Evolutionary conservation across 2,888 invertebrate genomes (phyloP).

Genomic region (Byasa hedistus): DNA sequence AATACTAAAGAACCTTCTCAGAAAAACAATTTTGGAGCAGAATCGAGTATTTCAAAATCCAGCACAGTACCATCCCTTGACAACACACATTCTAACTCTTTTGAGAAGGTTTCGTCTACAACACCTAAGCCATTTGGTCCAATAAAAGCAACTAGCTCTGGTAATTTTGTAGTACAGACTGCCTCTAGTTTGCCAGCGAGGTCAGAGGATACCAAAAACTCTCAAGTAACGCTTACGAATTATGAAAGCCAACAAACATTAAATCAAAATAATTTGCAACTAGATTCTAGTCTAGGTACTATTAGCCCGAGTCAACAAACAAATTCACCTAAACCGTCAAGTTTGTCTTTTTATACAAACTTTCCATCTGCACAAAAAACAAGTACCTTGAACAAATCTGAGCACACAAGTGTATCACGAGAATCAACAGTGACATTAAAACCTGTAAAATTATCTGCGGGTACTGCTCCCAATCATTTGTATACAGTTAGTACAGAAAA

Average conservation of each 20-base stretch:
- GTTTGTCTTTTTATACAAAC: too few species aligned
- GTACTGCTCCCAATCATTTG: background rate
- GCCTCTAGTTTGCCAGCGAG: background rate
- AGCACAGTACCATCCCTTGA: background rate
- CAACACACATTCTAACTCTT: constrained; percentile 1
- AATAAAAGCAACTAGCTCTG: constrained; percentile 6
- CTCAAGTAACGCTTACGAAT: background rate
- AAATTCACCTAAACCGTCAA: too few species aligned
- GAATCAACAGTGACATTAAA: background rate
- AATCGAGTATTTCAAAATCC: constrained; percentile 9
- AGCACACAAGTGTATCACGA: background rate
- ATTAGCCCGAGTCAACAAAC: too few species aligned
- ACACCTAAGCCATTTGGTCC: background rate
- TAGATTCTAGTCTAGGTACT: background rate
- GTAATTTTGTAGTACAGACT: background rate
- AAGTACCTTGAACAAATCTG: constrained; percentile 4
- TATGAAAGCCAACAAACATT: background rate
- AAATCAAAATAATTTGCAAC: constrained; percentile 2
- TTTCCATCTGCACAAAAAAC: background rate
- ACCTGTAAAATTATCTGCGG: background rate
- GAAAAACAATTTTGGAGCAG: background rate
- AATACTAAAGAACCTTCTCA: background rate
- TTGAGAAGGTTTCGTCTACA: background rate
- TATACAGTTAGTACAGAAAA: background rate
- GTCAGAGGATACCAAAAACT: background rate